phyloP scores from a whole-genome alignment of 2,797 vertebrate genomes.

The Dermochelys coriacea region DNA sequence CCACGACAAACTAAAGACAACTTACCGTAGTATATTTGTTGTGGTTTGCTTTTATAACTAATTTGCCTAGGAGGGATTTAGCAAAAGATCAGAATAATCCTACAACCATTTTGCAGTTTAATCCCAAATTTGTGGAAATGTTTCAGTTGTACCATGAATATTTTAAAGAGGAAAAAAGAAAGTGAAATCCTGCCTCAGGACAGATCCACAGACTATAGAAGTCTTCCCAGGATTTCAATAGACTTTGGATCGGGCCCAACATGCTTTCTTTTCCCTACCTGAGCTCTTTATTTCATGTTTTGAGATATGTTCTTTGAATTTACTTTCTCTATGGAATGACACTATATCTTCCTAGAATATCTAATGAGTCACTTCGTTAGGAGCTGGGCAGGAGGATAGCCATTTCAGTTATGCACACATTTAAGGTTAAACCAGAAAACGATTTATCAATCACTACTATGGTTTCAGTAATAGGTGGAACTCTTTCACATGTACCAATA shows the following conservation, averaged over 20 bases:
- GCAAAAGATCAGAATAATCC: not conserved
- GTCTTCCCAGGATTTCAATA: constrained; percentile 16
- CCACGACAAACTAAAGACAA: rapidly evolving
- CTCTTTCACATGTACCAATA: constrained; percentile 11
- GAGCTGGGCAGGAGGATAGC: constrained; percentile 25
- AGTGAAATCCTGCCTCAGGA: not conserved
- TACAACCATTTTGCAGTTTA: not conserved
- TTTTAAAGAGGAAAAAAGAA: not conserved
- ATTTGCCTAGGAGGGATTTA: not conserved
- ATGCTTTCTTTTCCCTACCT: constrained; percentile 45
- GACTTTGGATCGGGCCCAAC: not conserved
- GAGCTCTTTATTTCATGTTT: constrained; percentile 47
- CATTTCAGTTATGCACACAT: constrained; percentile 25
- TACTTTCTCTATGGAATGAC: constrained; percentile 45
- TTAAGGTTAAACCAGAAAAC: constrained; percentile 46
- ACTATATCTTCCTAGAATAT: constrained; percentile 66
- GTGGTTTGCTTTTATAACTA: not conserved
- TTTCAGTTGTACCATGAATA: not conserved
- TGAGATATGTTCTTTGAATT: constrained; percentile 60
- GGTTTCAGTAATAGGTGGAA: constrained; percentile 37
- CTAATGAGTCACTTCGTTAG: constrained; percentile 49
- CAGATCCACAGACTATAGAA: constrained; percentile 7
- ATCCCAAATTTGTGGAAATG: not conserved
- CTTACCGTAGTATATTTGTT: not conserved
- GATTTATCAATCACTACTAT: constrained; percentile 12